phyloP scores from a whole-genome alignment of 2,888 invertebrate species.

The Tetragonisca angustula region DNA sequence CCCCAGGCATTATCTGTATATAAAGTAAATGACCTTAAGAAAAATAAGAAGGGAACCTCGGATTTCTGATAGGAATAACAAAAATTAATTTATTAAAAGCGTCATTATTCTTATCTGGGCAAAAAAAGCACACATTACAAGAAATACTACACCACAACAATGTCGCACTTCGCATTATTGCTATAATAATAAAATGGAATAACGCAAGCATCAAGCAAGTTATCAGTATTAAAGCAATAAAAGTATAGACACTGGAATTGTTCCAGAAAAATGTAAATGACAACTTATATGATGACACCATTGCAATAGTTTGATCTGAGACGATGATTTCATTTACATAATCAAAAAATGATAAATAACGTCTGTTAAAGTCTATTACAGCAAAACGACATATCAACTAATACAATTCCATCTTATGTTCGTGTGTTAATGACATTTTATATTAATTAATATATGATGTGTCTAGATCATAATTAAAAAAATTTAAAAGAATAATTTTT shows the following conservation, averaged over 20 bases:
- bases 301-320: not conserved
- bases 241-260: slow-evolving; percentile 42
- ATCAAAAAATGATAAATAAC: slow-evolving; percentile 6
- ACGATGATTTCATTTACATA: not conserved
- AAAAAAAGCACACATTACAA: not conserved
- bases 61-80: not conserved
- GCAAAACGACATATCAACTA: not conserved
- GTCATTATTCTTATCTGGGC: slow-evolving; percentile 22
- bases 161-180: not conserved
- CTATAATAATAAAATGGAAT: not conserved
- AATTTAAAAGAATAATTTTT: not conserved
- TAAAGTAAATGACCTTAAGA: slow-evolving; percentile 23
- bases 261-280: slow-evolving; percentile 28
- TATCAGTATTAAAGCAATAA: slow-evolving; percentile 38
- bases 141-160: not conserved
- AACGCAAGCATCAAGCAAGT: slow-evolving; percentile 13
- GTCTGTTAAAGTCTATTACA: not conserved
- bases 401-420: not conserved
- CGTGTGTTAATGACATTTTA: not conserved
- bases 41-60: not conserved
- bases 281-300: slow-evolving; percentile 8
- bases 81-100: not conserved
- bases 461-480: not conserved
- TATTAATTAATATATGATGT: not conserved
- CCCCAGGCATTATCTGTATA: slow-evolving; percentile 1